phyloP scores from a whole-genome alignment of 92 coral and sea anemone species.

The Nematostella vectensis region DNA sequence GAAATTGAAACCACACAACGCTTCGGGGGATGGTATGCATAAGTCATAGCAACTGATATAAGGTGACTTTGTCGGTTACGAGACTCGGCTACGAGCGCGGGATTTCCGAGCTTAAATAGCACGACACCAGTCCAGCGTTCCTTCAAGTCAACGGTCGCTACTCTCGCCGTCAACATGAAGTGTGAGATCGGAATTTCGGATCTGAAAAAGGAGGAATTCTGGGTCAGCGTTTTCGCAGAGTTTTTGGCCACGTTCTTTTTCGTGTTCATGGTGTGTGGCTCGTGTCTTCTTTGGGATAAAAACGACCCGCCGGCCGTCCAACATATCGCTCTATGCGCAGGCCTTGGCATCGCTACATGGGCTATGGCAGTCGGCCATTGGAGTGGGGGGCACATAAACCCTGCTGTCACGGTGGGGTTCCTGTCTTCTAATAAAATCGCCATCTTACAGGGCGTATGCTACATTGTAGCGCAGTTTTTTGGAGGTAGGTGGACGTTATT shows the following conservation, averaged over 20 bases:
- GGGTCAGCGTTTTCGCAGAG: constrained; percentile 40
- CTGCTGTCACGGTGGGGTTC: constrained; percentile 49
- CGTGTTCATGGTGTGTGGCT: constrained; percentile 37
- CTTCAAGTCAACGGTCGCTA: too few species aligned
- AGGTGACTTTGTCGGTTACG: neutral
- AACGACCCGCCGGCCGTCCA: constrained; percentile 23
- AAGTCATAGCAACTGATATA: neutral
- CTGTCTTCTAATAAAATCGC: constrained; percentile 37
- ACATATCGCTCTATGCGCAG: constrained; percentile 35
- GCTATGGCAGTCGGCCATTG: constrained; percentile 36
- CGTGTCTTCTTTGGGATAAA: constrained; percentile 22
- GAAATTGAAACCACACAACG: neutral
- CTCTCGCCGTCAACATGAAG: neutral
- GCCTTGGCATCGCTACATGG: constrained; percentile 29
- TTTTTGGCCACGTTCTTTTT: constrained; percentile 33
- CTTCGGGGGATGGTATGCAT: neutral
- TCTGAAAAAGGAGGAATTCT: constrained; percentile 31
- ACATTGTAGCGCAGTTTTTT: constrained; percentile 26
- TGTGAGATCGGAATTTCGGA: constrained; percentile 3
- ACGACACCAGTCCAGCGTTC: too few species aligned
- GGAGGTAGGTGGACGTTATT: constrained; percentile 28
- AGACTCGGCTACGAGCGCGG: neutral
- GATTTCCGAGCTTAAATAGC: neutral
- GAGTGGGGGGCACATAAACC: constrained; percentile 45
- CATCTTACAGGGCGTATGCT: constrained; percentile 29